Evolutionary conservation across 2,888 invertebrate genomes (phyloP).

Genomic region (Auanema sp.): DNA sequence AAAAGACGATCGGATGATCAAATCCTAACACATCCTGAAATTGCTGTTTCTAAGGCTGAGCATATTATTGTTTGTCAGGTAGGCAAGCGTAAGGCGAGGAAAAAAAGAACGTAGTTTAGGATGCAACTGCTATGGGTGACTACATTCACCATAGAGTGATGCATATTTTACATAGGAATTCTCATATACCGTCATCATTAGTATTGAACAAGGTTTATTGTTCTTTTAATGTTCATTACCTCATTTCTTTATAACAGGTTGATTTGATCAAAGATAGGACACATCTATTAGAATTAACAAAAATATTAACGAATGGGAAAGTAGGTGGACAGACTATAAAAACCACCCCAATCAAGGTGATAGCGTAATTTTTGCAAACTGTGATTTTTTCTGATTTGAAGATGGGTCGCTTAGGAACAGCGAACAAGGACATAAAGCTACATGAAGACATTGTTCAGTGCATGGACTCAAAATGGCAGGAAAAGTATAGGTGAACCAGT

Average conservation of each 20-base stretch:
- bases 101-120: slow-evolving; percentile 29
- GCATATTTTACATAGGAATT: slow-evolving; percentile 58
- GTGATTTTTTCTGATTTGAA: slow-evolving; percentile 7
- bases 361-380: too few species aligned
- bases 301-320: slow-evolving; percentile 73
- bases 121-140: slow-evolving; percentile 54
- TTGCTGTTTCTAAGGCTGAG: slow-evolving; percentile 54
- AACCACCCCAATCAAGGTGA: slow-evolving; percentile 21
- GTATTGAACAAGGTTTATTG: slow-evolving; percentile 79
- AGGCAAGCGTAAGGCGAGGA: too few species aligned
- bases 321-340: slow-evolving; percentile 59
- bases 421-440: slow-evolving; percentile 20
- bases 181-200: slow-evolving; percentile 71
- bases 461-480: slow-evolving; percentile 52
- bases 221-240: too few species aligned
- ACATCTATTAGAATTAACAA: slow-evolving; percentile 76
- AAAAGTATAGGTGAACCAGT: slow-evolving; percentile 36
- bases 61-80: slow-evolving; percentile 61
- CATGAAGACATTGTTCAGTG: slow-evolving; percentile 21
- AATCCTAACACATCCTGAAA: slow-evolving; percentile 59
- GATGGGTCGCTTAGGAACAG: slow-evolving; percentile 37
- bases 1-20: slow-evolving; percentile 28
- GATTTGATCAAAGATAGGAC: slow-evolving; percentile 72
- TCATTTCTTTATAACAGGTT: slow-evolving; percentile 61
- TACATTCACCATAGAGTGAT: slow-evolving; percentile 61